Evolutionary conservation across 37 sponge, comb jelly and placozoan genomes (phyloP), one percentile per base, ranked within the genome.

Genomic region (Tethya wilhelma): DNA sequence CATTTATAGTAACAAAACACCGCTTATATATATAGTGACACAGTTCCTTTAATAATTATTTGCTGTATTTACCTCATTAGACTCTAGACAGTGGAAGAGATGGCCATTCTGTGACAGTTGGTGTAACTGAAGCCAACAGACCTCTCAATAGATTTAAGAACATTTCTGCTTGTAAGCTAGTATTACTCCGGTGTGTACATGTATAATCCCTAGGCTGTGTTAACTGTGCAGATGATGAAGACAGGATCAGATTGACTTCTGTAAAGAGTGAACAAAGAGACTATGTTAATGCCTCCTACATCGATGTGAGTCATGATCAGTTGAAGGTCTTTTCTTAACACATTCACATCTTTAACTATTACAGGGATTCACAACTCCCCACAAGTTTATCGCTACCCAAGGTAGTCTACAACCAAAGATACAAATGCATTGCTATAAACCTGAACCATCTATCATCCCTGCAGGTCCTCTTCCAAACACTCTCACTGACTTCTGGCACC

Each of bases 231-330:
- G 93, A 93, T 89, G 93, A 93, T 69, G 60, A 84, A 22, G 78
- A 84, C 44, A 78, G 86, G 19, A 77, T 93, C 7, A 46, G 68
- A 22, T 81, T 93, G 38, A 44, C 19, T 17, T 67, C 85, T 23
- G 85, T 38, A 2, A 42, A 44, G 0, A 11, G 22, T 26, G 80
- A 79, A 69, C n/a, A n/a, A n/a, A n/a, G n/a, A n/a, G 87, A 91
- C 75, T 93, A 90, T 58, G 76, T 93, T 44, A 89, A 88, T 75
- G 94, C 94, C 36, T 87, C 74, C 23, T 90, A 82, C 69, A 38
- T 93, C 29, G 84, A 86, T 60, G 94, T 93, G 46, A 81, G 94
- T 82, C n/a, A n/a, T n/a, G n/a, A n/a, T n/a, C n/a, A n/a, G n/a
- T n/a, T n/a, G n/a, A n/a, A n/a, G n/a, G n/a, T n/a, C n/a, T n/a